These are phyloP conservation scores for Rousettus leschenaultii DNA, from an alignment of 2,113 vertebrate species.

Conservation along the genomic window DNA sequence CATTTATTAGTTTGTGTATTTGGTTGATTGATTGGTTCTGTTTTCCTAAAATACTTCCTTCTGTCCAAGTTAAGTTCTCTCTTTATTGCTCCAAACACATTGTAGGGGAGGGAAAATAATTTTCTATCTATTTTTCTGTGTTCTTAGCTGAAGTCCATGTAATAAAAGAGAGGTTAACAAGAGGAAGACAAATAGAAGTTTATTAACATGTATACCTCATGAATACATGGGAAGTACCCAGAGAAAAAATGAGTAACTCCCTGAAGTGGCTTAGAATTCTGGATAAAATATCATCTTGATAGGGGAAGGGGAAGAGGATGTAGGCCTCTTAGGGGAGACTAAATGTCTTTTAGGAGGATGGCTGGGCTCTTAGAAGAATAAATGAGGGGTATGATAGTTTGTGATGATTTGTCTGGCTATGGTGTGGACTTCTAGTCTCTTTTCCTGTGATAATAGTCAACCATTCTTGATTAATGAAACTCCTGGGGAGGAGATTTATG, in stretches of 20 bases:
- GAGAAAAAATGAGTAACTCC: neutral
- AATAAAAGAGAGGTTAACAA: neutral
- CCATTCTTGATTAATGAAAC: neutral
- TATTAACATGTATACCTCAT: neutral
- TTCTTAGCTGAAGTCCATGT: neutral
- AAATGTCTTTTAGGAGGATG: neutral
- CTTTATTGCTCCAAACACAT: neutral
- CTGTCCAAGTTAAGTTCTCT: neutral
- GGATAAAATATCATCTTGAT: neutral
- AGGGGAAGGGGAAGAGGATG: neutral
- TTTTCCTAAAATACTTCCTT: neutral
- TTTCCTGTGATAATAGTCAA: neutral
- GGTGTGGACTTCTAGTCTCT: neutral
- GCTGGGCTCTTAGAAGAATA: neutral
- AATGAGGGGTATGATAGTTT: neutral
- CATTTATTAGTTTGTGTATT: neutral
- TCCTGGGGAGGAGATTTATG: neutral
- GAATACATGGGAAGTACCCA: neutral
- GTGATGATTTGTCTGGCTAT: neutral
- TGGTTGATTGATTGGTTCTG: neutral
- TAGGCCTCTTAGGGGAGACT: neutral
- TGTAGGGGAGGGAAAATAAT: neutral
- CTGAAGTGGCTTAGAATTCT: neutral
- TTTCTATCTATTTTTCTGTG: neutral
- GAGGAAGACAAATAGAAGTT: neutral